Percentiles rank a stretch among this genome's conserved stretches.
Conservation (phyloP, 2,797 vertebrate genomes). For the Helarctos malayanus region DNA sequence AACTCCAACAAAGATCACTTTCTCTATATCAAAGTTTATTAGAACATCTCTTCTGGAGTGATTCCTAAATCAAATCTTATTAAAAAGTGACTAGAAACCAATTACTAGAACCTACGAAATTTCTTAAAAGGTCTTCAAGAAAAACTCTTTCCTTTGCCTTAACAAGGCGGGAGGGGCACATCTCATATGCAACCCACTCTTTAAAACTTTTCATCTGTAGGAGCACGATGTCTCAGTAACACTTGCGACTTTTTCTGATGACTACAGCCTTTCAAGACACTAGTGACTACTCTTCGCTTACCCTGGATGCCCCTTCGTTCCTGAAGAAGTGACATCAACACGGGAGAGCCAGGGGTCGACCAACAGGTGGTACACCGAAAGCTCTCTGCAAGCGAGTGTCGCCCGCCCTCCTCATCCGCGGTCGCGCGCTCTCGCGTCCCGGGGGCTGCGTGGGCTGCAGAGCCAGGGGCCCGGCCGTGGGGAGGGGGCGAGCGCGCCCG, state of each 20-base stretch:
- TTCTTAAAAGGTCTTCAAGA: neutral
- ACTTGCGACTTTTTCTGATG: neutral
- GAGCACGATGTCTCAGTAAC: neutral
- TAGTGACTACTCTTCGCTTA: neutral
- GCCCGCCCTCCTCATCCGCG: accelerated
- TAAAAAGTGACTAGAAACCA: neutral
- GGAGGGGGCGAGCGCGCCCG: neutral
- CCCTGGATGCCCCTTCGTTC: accelerated
- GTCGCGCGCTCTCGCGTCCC: accelerated
- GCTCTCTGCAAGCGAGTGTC: accelerated
- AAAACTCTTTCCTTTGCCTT: neutral
- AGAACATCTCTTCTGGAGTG: neutral
- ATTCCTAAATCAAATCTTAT: conserved; percentile 28
- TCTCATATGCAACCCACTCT: neutral
- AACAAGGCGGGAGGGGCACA: neutral
- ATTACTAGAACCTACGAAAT: neutral
- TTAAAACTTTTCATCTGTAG: neutral
- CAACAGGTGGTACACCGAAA: neutral
- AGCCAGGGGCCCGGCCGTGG: accelerated
- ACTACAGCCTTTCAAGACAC: neutral
- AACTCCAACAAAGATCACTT: neutral
- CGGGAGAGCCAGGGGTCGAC: neutral
- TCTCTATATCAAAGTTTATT: conserved; percentile 21
- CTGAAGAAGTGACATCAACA: neutral
- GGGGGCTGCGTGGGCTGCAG: neutral